phyloP scores from a whole-genome alignment of 2,888 invertebrate genomes.

The Carcina quercana region DNA sequence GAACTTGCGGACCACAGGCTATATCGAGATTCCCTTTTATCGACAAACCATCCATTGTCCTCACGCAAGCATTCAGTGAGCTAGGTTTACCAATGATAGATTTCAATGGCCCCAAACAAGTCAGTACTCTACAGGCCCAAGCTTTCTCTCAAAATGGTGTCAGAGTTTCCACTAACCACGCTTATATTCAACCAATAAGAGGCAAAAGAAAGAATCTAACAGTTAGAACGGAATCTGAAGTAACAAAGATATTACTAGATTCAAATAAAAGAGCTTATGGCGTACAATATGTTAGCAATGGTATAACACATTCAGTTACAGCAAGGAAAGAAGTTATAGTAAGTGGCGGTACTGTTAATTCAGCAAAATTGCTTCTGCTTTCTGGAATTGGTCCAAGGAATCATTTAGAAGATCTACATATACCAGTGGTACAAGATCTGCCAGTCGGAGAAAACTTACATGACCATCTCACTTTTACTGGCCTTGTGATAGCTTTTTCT shows the following conservation, averaged over 20 bases:
- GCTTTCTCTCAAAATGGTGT: conserved; percentile 67
- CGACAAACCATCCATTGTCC: conserved; percentile 68
- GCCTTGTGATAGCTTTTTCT: conserved; percentile 63
- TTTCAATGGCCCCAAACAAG: conserved; percentile 64
- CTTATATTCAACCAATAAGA: conserved; percentile 78
- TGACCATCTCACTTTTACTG: conserved; percentile 54
- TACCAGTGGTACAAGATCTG: conserved; percentile 37
- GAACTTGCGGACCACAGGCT: conserved; percentile 72
- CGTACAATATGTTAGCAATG: conserved; percentile 31
- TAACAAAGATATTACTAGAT: conserved; percentile 71
- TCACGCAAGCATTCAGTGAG: conserved; percentile 74
- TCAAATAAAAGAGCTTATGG: conserved; percentile 41
- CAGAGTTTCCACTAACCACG: conserved; percentile 77
- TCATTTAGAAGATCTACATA: conserved; percentile 33
- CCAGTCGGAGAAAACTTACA: conserved; percentile 56
- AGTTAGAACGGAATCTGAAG: conserved; percentile 67
- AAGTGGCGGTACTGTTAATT: conserved; percentile 41
- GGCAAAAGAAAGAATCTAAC: conserved; percentile 62
- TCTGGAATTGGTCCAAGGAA: conserved; percentile 51
- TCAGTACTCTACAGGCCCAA: conserved; percentile 75
- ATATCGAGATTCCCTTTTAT: conserved; percentile 76
- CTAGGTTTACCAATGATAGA: conserved; percentile 71
- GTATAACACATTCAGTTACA: conserved; percentile 26
- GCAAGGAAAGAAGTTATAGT: conserved; percentile 50
- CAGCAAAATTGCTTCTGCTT: conserved; percentile 47